These are phyloP conservation scores for Apis laboriosa DNA, from an alignment of 1,140 invertebrate genomes.

Conservation along the genomic window DNA sequence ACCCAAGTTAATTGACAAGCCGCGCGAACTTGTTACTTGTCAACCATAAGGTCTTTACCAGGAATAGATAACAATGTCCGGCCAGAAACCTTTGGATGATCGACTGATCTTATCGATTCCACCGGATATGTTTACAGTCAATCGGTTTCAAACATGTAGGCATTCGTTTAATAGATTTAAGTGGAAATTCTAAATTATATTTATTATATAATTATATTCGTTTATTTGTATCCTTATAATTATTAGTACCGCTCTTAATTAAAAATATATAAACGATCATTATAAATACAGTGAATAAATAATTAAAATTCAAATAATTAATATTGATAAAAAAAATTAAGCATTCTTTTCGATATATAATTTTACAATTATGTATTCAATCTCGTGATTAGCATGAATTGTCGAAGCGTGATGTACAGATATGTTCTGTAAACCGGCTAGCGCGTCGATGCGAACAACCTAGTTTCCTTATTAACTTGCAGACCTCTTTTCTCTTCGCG, in stretches of 20 bases:
- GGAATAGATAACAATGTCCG: slow-evolving; percentile 17
- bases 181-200: background rate
- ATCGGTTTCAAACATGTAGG: background rate
- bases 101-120: slow-evolving; percentile 20
- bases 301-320: background rate
- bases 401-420: slow-evolving; percentile 33
- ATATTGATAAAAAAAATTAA: background rate
- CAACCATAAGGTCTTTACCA: slow-evolving; percentile 55
- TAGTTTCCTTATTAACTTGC: slow-evolving; percentile 68
- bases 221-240: too few species aligned
- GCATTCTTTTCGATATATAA: background rate
- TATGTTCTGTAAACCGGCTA: slow-evolving; percentile 49
- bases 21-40: slow-evolving; percentile 70
- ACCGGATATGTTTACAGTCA: background rate
- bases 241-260: background rate
- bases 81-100: slow-evolving; percentile 15
- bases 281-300: background rate
- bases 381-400: slow-evolving; percentile 8
- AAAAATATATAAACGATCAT: background rate
- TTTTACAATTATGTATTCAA: background rate
- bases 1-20: slow-evolving; percentile 72
- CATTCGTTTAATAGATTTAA: background rate
- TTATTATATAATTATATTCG: too few species aligned
- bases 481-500: slow-evolving; percentile 44
- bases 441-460: slow-evolving; percentile 54